phyloP scores from a whole-genome alignment of 92 coral and sea anemone genomes.

The Hydrozoanthus gracilis region DNA sequence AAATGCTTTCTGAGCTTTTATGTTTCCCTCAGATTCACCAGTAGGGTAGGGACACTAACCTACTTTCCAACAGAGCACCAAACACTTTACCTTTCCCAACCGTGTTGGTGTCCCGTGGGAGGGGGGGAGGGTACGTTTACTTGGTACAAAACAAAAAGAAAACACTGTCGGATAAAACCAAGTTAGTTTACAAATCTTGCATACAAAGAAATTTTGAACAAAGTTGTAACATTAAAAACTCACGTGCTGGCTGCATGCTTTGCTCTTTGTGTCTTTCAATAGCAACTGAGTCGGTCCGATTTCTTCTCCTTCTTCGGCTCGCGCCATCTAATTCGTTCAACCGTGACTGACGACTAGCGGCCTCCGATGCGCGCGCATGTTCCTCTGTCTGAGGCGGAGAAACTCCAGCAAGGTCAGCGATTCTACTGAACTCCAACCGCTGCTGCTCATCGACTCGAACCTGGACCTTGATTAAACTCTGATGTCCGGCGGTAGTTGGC shows the following conservation, averaged over 20 bases:
- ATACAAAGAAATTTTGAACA: no score
- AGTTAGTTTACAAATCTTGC: no score
- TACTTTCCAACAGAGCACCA: no score
- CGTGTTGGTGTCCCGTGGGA: no score
- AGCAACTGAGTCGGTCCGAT: conserved; percentile 15
- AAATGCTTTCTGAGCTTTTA: no score
- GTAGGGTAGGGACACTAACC: no score
- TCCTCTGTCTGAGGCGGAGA: conserved; percentile 80
- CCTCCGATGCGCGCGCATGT: conserved; percentile 51
- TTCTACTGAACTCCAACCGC: conserved; percentile 72
- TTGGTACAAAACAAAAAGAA: no score
- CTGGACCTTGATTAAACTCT: conserved; percentile 83
- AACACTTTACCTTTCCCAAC: no score
- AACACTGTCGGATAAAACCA: no score
- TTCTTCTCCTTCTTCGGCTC: conserved; percentile 38
- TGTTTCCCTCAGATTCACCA: no score
- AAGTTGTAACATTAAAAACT: neutral
- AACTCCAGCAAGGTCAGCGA: conserved; percentile 91
- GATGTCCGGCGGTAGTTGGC: conserved; percentile 69
- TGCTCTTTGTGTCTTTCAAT: conserved; percentile 33
- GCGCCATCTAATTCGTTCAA: conserved; percentile 53
- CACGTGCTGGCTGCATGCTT: conserved; percentile 28
- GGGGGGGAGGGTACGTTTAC: no score
- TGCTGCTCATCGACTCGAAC: conserved; percentile 85
- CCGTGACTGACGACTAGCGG: conserved; percentile 57